Base-by-base conservation (phyloP, 2,113 vertebrate genomes). In the Lophura nycthemera region DNA sequence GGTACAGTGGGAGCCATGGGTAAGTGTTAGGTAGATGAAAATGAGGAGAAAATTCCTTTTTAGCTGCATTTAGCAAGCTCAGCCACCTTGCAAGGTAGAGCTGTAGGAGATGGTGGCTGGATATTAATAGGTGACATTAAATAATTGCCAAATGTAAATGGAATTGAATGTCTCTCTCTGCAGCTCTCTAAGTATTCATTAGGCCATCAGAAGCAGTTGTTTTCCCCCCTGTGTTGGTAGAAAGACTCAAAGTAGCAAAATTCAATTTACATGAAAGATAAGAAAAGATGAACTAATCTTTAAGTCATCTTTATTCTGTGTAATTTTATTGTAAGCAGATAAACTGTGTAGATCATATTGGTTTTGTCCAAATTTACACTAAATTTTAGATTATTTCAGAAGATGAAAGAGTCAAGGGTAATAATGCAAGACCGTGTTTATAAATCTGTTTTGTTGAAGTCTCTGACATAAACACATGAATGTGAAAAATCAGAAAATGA, bases 91-190 rank as follows among this genome's bases (percentile, higher is more conserved):
- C 61, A 61, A 74, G 73, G 69, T 38, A 73, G 54, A 70, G 79
- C 70, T 89, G 56, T 70, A 0, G 10, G 93, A 92, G 69, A 92
- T 69, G 27, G 65, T 86, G 76, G 89, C 36, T 95, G 86, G 90
- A 88, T 96, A 77, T 90, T 94, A 92, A 93, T 94, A 96, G 81
- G 87, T 96, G 94, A 83, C 71, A 96, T 95, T 92, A 95, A 89
- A 84, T 93, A 92, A 92, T 93, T 94, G 84, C 18, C 15, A 87
- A 94, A 96, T 83, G 73, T 89, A 95, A 87, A 91, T 82, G 83
- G 84, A 75, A 74, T 75, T 94, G 83, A 83, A 89, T 93, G 80
- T 38, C 43, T 77, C 91, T 86, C 86, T 91, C 92, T 86, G 75
- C 48, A 75, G 74, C 82, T 78, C 48, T 74, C 80, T 86, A 86